A percentile compares a stretch with the other conserved stretches of the same genome.
Conservation (phyloP, 2,797 vertebrate species). For the Allobates femoralis region DNA sequence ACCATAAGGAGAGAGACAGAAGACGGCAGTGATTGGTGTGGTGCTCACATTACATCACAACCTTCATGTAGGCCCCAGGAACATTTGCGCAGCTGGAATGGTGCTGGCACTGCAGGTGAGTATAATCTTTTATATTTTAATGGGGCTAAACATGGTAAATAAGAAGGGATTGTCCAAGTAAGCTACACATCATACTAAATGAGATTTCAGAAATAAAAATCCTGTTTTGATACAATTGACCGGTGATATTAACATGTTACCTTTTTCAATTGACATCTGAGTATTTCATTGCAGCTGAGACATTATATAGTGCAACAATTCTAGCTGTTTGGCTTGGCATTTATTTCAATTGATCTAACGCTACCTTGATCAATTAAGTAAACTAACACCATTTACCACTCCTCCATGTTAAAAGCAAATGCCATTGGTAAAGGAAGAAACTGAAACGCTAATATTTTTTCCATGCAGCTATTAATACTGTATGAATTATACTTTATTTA, state of each 20-base stretch:
- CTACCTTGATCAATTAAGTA: slow-evolving; percentile 25
- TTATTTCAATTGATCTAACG: slow-evolving; percentile 33
- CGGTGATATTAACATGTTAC: slow-evolving; percentile 5
- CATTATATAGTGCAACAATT: slow-evolving; percentile 18
- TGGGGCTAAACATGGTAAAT: too few species aligned
- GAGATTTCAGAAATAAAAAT: not conserved
- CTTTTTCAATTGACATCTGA: not conserved
- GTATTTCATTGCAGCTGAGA: slow-evolving; percentile 18
- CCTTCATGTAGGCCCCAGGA: too few species aligned
- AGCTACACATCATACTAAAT: not conserved
- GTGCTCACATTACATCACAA: too few species aligned
- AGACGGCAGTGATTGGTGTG: too few species aligned
- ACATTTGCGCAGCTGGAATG: too few species aligned
- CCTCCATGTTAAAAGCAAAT: slow-evolving; percentile 9
- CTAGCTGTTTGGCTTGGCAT: slow-evolving; percentile 27
- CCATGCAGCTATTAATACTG: slow-evolving; percentile 25
- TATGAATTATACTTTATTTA: slow-evolving; percentile 41
- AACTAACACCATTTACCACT: slow-evolving; percentile 13
- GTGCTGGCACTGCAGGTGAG: too few species aligned
- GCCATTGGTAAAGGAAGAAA: slow-evolving; percentile 16
- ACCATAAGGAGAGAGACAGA: too few species aligned
- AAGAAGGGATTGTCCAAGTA: too few species aligned
- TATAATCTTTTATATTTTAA: too few species aligned
- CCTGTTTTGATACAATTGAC: not conserved
- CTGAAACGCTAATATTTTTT: slow-evolving; percentile 6